A percentile compares a stretch with the other conserved stretches of the same genome.
Evolutionary conservation across 1,140 invertebrate species (phyloP).

Genomic region (Pararge aegeria): DNA sequence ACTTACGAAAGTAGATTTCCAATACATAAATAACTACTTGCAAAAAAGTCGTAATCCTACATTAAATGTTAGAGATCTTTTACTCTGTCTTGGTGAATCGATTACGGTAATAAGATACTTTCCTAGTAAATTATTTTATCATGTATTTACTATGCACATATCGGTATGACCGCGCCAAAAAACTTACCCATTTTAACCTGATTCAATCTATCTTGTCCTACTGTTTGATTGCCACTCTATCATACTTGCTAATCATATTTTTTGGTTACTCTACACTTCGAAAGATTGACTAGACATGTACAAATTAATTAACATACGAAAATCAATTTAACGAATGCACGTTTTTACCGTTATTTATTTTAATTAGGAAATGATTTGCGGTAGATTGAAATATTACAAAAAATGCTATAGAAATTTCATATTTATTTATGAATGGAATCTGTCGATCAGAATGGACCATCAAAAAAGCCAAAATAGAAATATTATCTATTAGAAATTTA

Average conservation of each 20-base stretch:
- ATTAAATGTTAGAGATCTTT: no score
- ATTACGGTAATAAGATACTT: no score
- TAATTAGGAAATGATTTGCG: slow-evolving; percentile 6
- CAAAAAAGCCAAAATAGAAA: not conserved
- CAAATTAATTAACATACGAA: slow-evolving; percentile 16
- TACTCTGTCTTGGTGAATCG: no score
- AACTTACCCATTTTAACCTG: slow-evolving; percentile 1
- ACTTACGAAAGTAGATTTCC: no score
- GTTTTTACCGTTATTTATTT: slow-evolving; percentile 9
- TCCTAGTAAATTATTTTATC: no score
- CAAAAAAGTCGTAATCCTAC: no score
- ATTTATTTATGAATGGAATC: not conserved
- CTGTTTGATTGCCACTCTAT: slow-evolving; percentile 5
- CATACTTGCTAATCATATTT: not conserved
- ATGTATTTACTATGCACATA: no score
- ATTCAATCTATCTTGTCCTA: slow-evolving; percentile 6
- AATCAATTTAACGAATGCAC: slow-evolving; percentile 21
- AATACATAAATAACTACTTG: no score
- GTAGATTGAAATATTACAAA: slow-evolving; percentile 11
- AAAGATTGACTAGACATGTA: not conserved
- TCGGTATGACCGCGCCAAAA: not conserved
- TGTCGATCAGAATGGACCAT: not conserved
- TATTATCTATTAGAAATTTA: not conserved
- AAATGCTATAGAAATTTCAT: not conserved
- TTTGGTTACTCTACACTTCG: not conserved